A percentile compares a stretch with the other conserved stretches of the same genome.
These are phyloP conservation scores for Pseudococcus viburni DNA, from an alignment of 2,888 invertebrate genomes.

Conservation along the genomic window DNA sequence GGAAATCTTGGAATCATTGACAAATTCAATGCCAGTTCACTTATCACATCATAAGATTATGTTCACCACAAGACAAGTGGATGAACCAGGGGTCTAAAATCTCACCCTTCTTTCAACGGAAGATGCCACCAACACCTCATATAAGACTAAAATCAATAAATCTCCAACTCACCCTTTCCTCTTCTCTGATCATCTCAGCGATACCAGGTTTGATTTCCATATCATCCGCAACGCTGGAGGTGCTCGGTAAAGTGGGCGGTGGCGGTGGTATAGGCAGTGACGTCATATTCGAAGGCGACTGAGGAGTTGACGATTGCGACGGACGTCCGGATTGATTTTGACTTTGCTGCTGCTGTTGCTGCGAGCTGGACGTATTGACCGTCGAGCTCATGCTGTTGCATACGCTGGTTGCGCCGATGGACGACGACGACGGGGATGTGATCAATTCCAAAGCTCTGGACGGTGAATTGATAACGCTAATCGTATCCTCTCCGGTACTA, in stretches of 20 bases:
- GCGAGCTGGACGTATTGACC: slow-evolving; percentile 69
- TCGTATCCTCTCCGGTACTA: slow-evolving; percentile 67
- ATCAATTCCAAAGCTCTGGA: slow-evolving; percentile 68
- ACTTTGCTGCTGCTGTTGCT: slow-evolving; percentile 70
- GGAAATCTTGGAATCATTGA: no score
- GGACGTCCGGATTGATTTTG: slow-evolving; percentile 68
- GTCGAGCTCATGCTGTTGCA: slow-evolving; percentile 68
- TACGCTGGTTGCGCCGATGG: slow-evolving; percentile 70
- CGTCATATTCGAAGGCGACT: slow-evolving; percentile 70
- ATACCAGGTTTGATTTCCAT: slow-evolving; percentile 94
- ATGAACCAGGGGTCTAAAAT: no score
- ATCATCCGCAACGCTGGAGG: slow-evolving; percentile 76
- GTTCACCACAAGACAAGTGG: no score
- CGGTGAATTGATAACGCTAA: slow-evolving; percentile 68
- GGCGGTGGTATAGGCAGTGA: slow-evolving; percentile 71
- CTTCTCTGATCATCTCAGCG: slow-evolving; percentile 96
- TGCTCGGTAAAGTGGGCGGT: slow-evolving; percentile 70
- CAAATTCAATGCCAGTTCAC: no score
- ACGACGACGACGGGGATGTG: slow-evolving; percentile 68
- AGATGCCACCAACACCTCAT: not conserved
- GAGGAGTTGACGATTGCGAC: slow-evolving; percentile 70
- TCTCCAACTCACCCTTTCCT: slow-evolving; percentile 88
- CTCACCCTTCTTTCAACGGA: no score
- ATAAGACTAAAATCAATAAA: not conserved
- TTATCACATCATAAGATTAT: no score